Percentiles rank a stretch among this genome's conserved stretches.
phyloP scores from a whole-genome alignment of 2,113 vertebrate species.

The Psephotus haematonotus region DNA sequence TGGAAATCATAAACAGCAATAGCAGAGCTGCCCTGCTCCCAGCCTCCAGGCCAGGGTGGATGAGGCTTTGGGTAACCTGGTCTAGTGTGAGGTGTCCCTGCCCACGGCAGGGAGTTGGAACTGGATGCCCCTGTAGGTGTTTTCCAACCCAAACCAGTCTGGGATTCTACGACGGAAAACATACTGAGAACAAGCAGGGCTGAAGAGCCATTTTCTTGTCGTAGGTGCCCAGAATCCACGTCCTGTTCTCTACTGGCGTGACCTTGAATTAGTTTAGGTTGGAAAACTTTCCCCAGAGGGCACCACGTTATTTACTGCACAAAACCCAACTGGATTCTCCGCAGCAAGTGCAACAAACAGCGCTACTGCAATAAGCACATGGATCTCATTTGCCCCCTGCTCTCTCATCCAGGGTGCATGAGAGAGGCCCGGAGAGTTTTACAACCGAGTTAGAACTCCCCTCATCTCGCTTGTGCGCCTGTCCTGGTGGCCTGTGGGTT shows the following conservation, averaged over 20 bases:
- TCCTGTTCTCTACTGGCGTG: background rate
- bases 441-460: background rate
- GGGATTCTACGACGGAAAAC: background rate
- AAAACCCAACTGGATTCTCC: background rate
- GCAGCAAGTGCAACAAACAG: rapidly evolving
- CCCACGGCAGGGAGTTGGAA: background rate
- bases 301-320: background rate
- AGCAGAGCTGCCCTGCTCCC: background rate
- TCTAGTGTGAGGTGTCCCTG: background rate
- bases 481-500: background rate
- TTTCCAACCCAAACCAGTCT: background rate
- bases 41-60: background rate
- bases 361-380: background rate
- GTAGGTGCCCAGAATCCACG: background rate
- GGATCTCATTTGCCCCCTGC: background rate
- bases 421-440: background rate
- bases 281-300: background rate
- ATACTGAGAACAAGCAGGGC: background rate
- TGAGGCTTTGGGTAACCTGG: background rate
- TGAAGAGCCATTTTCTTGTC: background rate
- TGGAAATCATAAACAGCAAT: background rate
- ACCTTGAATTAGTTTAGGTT: background rate
- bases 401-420: background rate
- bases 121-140: background rate
- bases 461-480: background rate